These are phyloP conservation scores for Reticulitermes speratus DNA, from an alignment of 1,140 invertebrate species.

Conservation along the genomic window DNA sequence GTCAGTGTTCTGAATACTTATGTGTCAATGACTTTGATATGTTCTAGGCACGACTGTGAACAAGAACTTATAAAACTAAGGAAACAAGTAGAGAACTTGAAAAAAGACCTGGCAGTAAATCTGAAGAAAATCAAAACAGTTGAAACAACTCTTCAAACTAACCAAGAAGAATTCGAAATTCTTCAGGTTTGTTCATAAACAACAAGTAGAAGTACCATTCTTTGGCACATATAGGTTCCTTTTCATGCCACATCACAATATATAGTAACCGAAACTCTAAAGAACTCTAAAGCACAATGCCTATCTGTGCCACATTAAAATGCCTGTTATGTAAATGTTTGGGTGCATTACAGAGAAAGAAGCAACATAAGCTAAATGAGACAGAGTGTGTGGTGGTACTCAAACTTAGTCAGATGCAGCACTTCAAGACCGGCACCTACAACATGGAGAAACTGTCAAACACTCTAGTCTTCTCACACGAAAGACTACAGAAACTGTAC, in stretches of 20 bases:
- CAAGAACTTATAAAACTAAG: slow-evolving; percentile 47
- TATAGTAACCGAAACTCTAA: too few relatives aligned
- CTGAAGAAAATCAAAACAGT: slow-evolving; percentile 43
- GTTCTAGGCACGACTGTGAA: slow-evolving; percentile 49
- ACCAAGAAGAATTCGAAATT: slow-evolving; percentile 44
- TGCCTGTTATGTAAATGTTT: too few relatives aligned
- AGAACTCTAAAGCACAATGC: too few relatives aligned
- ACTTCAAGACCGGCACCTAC: slow-evolving; percentile 49
- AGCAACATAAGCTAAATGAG: slow-evolving; percentile 67
- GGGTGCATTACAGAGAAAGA: slow-evolving; percentile 55
- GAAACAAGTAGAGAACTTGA: slow-evolving; percentile 47
- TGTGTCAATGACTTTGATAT: not conserved
- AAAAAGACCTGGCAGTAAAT: slow-evolving; percentile 47
- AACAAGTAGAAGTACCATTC: not conserved
- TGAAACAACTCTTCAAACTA: slow-evolving; percentile 41
- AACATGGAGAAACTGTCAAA: slow-evolving; percentile 55
- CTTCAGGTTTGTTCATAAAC: slow-evolving; percentile 44
- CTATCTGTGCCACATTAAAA: too few relatives aligned
- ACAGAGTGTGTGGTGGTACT: slow-evolving; percentile 62
- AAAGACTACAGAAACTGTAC: slow-evolving; percentile 55
- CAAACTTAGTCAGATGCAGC: slow-evolving; percentile 65
- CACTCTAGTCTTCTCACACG: slow-evolving; percentile 62
- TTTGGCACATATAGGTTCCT: too few relatives aligned
- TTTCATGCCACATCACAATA: too few relatives aligned
- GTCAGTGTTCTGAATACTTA: not conserved